Percentiles rank a stretch among this genome's conserved stretches.
phyloP scores from a whole-genome alignment of 2,888 invertebrate genomes.

The Eupithecia abbreviata region DNA sequence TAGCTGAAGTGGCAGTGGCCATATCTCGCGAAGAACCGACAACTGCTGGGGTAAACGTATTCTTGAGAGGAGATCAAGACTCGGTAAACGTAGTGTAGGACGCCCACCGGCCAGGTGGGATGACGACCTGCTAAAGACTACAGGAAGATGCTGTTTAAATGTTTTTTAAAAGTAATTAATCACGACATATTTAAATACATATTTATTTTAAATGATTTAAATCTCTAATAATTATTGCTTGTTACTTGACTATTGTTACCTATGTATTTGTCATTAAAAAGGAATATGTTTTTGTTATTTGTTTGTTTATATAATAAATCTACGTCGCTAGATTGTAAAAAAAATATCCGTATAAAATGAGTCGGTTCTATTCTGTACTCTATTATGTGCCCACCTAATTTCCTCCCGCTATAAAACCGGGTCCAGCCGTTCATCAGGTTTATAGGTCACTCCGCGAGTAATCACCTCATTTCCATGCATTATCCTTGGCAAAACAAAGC shows the following conservation, averaged over 20 bases:
- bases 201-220: background rate
- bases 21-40: no score
- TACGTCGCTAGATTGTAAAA: background rate
- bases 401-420: slow-evolving; percentile 9
- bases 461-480: slow-evolving; percentile 33
- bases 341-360: background rate
- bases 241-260: background rate
- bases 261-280: no score
- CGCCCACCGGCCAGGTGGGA: no score
- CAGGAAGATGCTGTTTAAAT: no score
- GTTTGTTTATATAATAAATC: background rate
- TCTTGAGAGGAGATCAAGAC: no score
- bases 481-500: slow-evolving; percentile 30
- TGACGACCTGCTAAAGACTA: no score
- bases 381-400: slow-evolving; percentile 10
- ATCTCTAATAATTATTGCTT: background rate
- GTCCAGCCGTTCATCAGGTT: slow-evolving; percentile 16
- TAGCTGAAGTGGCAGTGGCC: no score
- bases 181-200: no score
- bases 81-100: no score
- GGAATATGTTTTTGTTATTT: background rate
- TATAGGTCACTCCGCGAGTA: slow-evolving; percentile 27
- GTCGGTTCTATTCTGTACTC: background rate
- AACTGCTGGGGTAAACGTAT: no score
- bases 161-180: no score